phyloP scores from a whole-genome alignment of 2,888 invertebrate species.

The Epiblema foenella region DNA sequence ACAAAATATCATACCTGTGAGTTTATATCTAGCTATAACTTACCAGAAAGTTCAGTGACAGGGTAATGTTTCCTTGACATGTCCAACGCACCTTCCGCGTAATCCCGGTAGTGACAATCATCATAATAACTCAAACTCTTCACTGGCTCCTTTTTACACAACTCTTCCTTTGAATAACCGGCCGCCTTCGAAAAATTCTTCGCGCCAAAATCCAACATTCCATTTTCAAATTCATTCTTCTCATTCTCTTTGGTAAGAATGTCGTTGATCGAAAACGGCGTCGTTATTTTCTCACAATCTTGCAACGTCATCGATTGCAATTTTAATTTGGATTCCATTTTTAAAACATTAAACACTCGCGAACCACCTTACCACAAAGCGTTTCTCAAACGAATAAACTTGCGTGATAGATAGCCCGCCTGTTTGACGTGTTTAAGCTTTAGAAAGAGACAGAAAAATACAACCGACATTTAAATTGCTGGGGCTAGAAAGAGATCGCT shows the following conservation, averaged over 20 bases:
- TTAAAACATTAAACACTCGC: constrained; percentile 60
- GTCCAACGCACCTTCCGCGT: constrained; percentile 74
- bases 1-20: too few species aligned
- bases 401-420: constrained; percentile 80
- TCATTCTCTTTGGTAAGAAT: constrained; percentile 86
- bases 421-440: constrained; percentile 77
- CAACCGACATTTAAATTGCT: constrained; percentile 25
- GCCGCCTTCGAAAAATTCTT: constrained; percentile 66
- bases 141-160: constrained; percentile 69
- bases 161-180: constrained; percentile 62
- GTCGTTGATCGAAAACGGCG: constrained; percentile 90
- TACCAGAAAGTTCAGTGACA: constrained; percentile 79
- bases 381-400: constrained; percentile 83
- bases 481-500: constrained; percentile 59
- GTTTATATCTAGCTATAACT: too few species aligned
- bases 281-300: constrained; percentile 81
- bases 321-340: constrained; percentile 80
- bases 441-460: constrained; percentile 67
- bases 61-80: constrained; percentile 80
- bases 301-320: constrained; percentile 62
- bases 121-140: constrained; percentile 77
- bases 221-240: constrained; percentile 76
- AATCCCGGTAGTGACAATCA: constrained; percentile 72
- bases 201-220: constrained; percentile 71
- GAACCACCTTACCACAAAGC: constrained; percentile 79